These are phyloP conservation scores for Gymnocypris eckloni DNA, from an alignment of 2,797 vertebrate species.

Conservation along the genomic window DNA sequence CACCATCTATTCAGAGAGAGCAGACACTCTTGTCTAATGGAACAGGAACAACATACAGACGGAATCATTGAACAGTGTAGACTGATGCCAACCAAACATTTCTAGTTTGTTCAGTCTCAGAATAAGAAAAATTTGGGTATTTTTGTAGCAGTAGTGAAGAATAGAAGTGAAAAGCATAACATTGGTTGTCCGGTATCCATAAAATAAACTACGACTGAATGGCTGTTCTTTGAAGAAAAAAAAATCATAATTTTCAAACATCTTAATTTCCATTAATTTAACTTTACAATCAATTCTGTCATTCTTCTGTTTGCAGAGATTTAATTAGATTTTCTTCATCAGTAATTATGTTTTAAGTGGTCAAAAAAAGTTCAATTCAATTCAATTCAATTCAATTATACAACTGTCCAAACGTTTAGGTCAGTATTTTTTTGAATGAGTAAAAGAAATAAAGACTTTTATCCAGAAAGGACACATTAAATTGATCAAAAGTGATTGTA, in stretches of 20 bases:
- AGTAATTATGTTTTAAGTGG: neutral
- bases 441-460: too few relatives aligned
- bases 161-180: neutral
- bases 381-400: too few relatives aligned
- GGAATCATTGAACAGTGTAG: neutral
- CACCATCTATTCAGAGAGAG: slow-evolving; percentile 20
- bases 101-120: slow-evolving; percentile 1
- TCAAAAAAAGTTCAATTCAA: too few relatives aligned
- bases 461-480: neutral
- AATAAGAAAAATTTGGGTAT: neutral
- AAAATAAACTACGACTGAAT: neutral
- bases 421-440: too few relatives aligned
- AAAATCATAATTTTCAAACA: neutral
- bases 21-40: neutral
- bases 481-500: neutral
- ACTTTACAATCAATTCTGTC: neutral
- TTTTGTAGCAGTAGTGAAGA: neutral
- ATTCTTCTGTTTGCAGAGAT: neutral
- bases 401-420: too few relatives aligned
- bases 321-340: neutral
- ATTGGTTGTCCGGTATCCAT: neutral
- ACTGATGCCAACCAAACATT: neutral
- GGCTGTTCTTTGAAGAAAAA: neutral
- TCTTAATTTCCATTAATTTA: neutral
- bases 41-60: neutral